These are phyloP conservation scores for Campoplex nolae DNA, from an alignment of 2,888 invertebrate genomes.

Conservation along the genomic window DNA sequence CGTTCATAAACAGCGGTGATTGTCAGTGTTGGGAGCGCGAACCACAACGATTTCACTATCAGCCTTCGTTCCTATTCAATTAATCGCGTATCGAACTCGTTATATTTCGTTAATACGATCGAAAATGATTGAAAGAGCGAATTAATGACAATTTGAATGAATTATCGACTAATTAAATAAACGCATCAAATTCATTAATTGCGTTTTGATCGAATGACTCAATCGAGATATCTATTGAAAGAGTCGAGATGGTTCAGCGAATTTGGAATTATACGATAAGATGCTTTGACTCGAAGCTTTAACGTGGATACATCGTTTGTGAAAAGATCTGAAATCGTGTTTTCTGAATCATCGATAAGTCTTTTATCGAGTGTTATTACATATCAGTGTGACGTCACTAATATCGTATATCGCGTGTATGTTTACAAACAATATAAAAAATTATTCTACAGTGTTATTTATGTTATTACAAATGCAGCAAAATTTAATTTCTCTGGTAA, in stretches of 20 bases:
- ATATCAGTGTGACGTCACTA: neutral
- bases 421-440: neutral
- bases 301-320: neutral
- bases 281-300: neutral
- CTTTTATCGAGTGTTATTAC: constrained; percentile 11
- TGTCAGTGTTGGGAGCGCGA: constrained; percentile 58
- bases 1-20: constrained; percentile 51
- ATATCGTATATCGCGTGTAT: constrained; percentile 15
- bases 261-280: neutral
- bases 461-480: neutral
- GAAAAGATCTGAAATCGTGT: neutral
- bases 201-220: neutral
- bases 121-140: neutral
- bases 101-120: neutral
- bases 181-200: neutral
- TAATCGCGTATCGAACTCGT: constrained; percentile 6
- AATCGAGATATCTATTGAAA: neutral
- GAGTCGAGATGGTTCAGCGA: neutral
- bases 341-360: constrained; percentile 20
- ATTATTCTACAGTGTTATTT: neutral
- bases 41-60: constrained; percentile 56
- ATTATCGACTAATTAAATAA: neutral
- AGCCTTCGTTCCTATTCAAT: neutral
- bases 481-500: neutral
- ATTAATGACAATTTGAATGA: neutral